Percentiles rank a stretch among this genome's conserved stretches.
phyloP scores from a whole-genome alignment of 1,140 invertebrate species.

The Nylanderia fulva region DNA sequence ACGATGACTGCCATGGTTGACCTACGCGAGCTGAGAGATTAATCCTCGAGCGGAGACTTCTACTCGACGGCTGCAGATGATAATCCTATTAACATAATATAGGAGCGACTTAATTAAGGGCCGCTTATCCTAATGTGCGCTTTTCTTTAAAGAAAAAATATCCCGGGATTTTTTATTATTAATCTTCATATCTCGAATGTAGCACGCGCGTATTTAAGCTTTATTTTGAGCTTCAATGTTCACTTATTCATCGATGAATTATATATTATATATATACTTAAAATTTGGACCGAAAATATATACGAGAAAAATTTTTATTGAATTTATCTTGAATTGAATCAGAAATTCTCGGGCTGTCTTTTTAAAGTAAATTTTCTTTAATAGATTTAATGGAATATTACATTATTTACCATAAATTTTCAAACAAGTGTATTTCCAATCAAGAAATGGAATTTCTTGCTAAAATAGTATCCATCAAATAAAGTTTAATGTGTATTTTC shows the following conservation, averaged over 20 bases:
- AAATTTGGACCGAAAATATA: neutral
- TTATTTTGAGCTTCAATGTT: conserved; percentile 17
- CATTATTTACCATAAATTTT: neutral
- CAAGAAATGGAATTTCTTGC: neutral
- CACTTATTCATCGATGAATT: neutral
- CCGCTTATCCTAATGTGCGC: conserved; percentile 37
- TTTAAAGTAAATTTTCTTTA: neutral
- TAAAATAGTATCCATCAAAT: conserved; percentile 14
- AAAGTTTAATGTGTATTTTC: neutral
- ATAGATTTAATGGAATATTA: neutral
- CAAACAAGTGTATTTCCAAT: neutral
- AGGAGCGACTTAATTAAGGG: conserved; percentile 50
- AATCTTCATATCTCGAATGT: conserved; percentile 36
- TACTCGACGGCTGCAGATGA: conserved; percentile 13
- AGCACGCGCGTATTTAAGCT: neutral
- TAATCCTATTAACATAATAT: conserved; percentile 62
- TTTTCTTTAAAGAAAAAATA: conserved; percentile 44
- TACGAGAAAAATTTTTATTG: neutral
- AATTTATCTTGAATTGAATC: neutral
- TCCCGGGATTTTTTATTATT: conserved; percentile 32
- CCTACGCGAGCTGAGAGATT: conserved; percentile 30
- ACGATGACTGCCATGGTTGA: conserved; percentile 36
- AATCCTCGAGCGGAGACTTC: conserved; percentile 10
- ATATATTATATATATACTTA: neutral
- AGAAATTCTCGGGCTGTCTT: neutral